phyloP scores from a whole-genome alignment of 2,797 vertebrate species.

The Tokudaia muenninki region DNA sequence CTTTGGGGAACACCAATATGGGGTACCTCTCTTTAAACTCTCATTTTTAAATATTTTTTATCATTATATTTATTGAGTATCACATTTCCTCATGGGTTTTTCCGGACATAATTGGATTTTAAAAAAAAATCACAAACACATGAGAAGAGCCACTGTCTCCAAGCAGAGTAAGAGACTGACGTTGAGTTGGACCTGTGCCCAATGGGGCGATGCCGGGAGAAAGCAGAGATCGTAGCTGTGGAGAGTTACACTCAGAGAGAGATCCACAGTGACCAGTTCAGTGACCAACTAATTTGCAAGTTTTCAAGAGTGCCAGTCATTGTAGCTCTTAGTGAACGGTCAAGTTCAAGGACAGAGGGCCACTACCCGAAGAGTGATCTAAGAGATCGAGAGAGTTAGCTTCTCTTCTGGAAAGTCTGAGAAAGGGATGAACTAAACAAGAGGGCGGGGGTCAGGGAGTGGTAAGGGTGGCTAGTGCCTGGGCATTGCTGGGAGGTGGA shows the following conservation, averaged over 20 bases:
- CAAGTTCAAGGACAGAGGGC: background rate
- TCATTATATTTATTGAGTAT: background rate
- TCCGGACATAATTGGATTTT: background rate
- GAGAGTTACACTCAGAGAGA: background rate
- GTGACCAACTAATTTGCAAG: no score
- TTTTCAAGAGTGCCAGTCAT: background rate
- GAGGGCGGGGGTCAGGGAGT: background rate
- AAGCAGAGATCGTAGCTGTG: rapidly evolving
- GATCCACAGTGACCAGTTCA: background rate
- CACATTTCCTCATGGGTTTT: background rate
- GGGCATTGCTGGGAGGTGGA: background rate
- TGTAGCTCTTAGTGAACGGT: background rate
- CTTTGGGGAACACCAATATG: background rate
- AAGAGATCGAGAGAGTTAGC: background rate
- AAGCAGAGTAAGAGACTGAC: background rate
- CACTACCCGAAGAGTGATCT: background rate
- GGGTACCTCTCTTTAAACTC: background rate
- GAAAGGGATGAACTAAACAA: background rate
- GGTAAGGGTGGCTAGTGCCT: background rate
- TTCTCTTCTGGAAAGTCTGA: background rate
- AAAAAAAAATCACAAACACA: no score
- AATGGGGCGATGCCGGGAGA: rapidly evolving
- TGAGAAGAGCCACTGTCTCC: background rate
- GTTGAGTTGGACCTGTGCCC: background rate
- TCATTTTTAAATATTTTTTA: background rate